Percentiles rank a stretch among this genome's conserved stretches.
These are phyloP conservation scores for Archegozetes longisetosus DNA, from an alignment of 1,140 invertebrate species.

Conservation along the genomic window DNA sequence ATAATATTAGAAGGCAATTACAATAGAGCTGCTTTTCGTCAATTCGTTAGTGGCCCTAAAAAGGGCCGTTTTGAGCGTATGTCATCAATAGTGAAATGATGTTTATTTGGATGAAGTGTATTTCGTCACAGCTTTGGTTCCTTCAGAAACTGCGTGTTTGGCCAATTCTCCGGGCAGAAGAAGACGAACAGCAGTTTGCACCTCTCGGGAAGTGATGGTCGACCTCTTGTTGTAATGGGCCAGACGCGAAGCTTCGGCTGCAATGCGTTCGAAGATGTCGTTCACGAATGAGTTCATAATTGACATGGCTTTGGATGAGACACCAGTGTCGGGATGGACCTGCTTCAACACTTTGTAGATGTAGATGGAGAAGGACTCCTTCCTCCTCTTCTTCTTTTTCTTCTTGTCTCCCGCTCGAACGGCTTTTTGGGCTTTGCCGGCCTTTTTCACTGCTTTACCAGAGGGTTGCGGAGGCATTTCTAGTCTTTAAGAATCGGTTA, in stretches of 20 bases:
- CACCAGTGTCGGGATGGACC: slow-evolving; percentile 35
- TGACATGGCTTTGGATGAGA: slow-evolving; percentile 37
- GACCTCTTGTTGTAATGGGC: slow-evolving; percentile 52
- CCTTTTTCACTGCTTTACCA: slow-evolving; percentile 35
- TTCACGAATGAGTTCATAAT: slow-evolving; percentile 38
- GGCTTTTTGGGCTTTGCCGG: slow-evolving; percentile 32
- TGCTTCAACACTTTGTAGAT: slow-evolving; percentile 30
- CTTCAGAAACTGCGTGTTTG: slow-evolving; percentile 42
- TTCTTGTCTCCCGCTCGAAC: slow-evolving; percentile 30
- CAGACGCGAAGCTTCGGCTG: slow-evolving; percentile 46
- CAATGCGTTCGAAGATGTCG: slow-evolving; percentile 37
- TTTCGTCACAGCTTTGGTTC: slow-evolving; percentile 42
- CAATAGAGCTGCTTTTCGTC: too few species aligned
- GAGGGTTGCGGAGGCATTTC: slow-evolving; percentile 31
- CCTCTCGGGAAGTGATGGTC: slow-evolving; percentile 40
- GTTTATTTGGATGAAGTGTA: slow-evolving; percentile 39
- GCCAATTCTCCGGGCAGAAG: slow-evolving; percentile 45
- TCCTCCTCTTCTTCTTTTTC: slow-evolving; percentile 27
- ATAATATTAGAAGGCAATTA: too few species aligned
- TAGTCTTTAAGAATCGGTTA: too few species aligned
- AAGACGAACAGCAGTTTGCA: slow-evolving; percentile 43
- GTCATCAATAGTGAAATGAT: too few species aligned
- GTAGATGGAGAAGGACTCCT: slow-evolving; percentile 40
- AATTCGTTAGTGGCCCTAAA: too few species aligned
- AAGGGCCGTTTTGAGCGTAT: too few species aligned